Evolutionary conservation across 2,888 invertebrate species (phyloP).

Genomic region (Acanthoscelides obtectus): DNA sequence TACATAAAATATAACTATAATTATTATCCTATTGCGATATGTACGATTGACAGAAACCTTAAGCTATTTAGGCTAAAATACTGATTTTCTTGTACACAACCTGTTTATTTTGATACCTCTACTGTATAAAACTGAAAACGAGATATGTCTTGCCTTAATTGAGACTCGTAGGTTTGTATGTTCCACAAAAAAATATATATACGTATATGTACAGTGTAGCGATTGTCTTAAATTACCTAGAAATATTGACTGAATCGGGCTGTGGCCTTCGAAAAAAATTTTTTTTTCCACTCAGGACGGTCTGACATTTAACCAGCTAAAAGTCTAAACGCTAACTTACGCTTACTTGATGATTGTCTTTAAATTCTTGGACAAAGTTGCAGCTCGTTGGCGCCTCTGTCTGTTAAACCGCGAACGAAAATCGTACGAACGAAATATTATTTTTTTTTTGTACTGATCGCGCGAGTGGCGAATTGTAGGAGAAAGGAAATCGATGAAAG

Average conservation of each 20-base stretch:
- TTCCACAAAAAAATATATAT: constrained; percentile 8
- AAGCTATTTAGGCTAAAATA: constrained; percentile 17
- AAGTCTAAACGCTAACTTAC: constrained; percentile 23
- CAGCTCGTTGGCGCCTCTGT: constrained; percentile 38
- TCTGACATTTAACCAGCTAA: constrained; percentile 8
- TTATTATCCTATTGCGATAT: constrained; percentile 37
- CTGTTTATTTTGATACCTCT: constrained; percentile 13
- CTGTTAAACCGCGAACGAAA: constrained; percentile 35
- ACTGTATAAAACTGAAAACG: constrained; percentile 11
- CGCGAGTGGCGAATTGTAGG: background rate
- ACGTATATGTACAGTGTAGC: constrained; percentile 12
- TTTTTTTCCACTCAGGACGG: constrained; percentile 13
- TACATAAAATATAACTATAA: background rate
- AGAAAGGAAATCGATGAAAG: background rate
- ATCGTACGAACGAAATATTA: constrained; percentile 35
- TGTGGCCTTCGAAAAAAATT: constrained; percentile 21
- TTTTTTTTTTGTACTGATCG: constrained; percentile 36
- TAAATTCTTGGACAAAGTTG: constrained; percentile 48
- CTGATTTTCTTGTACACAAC: constrained; percentile 26
- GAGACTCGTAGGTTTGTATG: constrained; percentile 41
- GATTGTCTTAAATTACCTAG: constrained; percentile 19
- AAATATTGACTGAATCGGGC: constrained; percentile 38
- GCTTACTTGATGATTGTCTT: constrained; percentile 43
- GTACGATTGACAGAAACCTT: constrained; percentile 18
- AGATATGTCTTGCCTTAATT: constrained; percentile 37